phyloP scores from a whole-genome alignment of 2,888 invertebrate species.

The Mesorhabditis belari region DNA sequence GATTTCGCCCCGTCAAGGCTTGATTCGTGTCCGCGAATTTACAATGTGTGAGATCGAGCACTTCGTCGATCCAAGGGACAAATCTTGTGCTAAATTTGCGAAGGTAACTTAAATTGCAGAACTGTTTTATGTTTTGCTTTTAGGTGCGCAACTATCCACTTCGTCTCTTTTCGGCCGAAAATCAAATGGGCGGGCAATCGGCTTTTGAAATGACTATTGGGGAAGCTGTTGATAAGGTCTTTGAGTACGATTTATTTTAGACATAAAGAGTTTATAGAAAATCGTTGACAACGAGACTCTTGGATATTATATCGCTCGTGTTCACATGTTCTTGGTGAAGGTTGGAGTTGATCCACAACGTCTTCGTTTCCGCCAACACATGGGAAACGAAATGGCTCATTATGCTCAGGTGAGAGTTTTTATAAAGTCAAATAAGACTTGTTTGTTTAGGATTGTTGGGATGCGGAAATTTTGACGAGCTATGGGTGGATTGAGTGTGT shows the following conservation, averaged over 20 bases:
- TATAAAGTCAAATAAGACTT: not conserved
- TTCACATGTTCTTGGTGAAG: conserved; percentile 77
- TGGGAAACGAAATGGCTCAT: conserved; percentile 99
- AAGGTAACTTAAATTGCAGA: conserved; percentile 57
- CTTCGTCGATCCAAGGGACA: conserved; percentile 85
- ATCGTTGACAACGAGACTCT: conserved; percentile 92
- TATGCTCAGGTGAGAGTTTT: conserved; percentile 65
- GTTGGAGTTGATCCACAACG: conserved; percentile 78
- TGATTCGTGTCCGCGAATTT: conserved; percentile 67
- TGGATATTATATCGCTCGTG: conserved; percentile 94
- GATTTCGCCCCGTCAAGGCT: conserved; percentile 78
- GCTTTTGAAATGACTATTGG: conserved; percentile 73
- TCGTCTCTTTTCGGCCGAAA: conserved; percentile 83
- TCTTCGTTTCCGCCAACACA: conserved; percentile 91
- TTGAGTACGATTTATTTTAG: not conserved
- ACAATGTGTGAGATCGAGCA: conserved; percentile 98
- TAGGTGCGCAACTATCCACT: conserved; percentile 66
- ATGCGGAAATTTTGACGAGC: conserved; percentile 92
- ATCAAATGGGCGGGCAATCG: conserved; percentile 92
- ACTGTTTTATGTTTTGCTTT: not conserved
- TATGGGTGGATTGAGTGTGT: conserved; percentile 99
- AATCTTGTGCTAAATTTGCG: conserved; percentile 82
- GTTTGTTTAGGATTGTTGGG: conserved; percentile 87
- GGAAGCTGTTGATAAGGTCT: conserved; percentile 72
- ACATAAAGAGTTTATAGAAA: conserved; percentile 53